Evolutionary conservation across 2,113 vertebrate genomes (phyloP).

Genomic region (Dasyornis broadbenti): DNA sequence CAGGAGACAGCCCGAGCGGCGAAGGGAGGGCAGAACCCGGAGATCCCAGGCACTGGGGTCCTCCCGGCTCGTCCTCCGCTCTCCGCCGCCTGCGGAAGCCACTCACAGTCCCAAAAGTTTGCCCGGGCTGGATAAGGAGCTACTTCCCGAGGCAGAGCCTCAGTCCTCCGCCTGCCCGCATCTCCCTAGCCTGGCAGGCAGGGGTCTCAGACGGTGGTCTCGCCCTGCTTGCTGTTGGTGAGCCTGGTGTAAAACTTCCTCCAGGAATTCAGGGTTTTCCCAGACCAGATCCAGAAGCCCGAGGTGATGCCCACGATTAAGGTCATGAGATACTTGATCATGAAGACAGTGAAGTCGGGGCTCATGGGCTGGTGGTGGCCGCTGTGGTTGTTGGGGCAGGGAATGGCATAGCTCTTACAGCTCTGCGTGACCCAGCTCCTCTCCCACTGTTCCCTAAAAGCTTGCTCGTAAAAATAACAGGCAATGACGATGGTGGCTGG

Average conservation of each 20-base stretch:
- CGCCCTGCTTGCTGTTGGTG: constrained; percentile 90
- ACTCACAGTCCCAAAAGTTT: not conserved
- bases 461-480: constrained; percentile 97
- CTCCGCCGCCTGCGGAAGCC: not conserved
- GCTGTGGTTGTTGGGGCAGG: constrained; percentile 77
- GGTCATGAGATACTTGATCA: constrained; percentile 99
- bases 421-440: constrained; percentile 89
- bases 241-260: constrained; percentile 96
- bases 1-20: not conserved
- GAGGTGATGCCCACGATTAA: constrained; percentile 97
- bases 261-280: constrained; percentile 96
- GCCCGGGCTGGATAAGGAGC: not conserved
- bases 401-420: constrained; percentile 91
- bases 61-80: not conserved
- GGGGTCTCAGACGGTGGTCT: constrained; percentile 87
- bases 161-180: not conserved
- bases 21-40: not conserved
- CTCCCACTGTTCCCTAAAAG: constrained; percentile 96
- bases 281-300: constrained; percentile 98
- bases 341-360: constrained; percentile 96
- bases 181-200: not conserved
- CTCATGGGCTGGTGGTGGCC: constrained; percentile 83
- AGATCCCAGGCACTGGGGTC: not conserved
- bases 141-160: not conserved
- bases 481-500: constrained; percentile 96